A percentile compares a stretch with the other conserved stretches of the same genome.
These are phyloP conservation scores for Girardinichthys multiradiatus DNA, from an alignment of 2,113 vertebrate genomes.

Conservation along the genomic window DNA sequence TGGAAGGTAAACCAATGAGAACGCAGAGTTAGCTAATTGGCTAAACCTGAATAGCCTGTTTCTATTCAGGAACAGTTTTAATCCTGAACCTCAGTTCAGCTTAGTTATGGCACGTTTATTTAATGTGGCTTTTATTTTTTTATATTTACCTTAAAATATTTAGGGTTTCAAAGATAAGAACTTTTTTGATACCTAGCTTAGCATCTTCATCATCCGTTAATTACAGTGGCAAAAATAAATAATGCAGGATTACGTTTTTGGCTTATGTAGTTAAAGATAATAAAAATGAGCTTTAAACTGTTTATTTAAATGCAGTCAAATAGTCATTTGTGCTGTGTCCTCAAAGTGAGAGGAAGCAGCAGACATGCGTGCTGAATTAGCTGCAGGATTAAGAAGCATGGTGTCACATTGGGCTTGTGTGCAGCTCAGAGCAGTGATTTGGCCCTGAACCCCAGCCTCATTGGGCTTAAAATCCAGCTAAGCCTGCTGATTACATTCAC, in stretches of 20 bases:
- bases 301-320: background rate
- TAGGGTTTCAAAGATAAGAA: background rate
- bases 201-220: rapidly evolving
- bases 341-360: background rate
- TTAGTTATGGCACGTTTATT: background rate
- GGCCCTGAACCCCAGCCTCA: constrained; percentile 21
- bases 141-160: background rate
- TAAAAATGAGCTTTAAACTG: background rate
- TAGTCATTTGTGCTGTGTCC: background rate
- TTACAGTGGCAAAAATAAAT: background rate
- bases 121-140: background rate
- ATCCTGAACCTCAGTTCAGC: background rate
- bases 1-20: background rate
- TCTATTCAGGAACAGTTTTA: background rate
- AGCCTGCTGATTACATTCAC: constrained; percentile 32
- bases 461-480: constrained; percentile 42
- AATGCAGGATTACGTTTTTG: background rate
- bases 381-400: constrained; percentile 52
- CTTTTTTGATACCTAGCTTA: background rate
- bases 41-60: background rate
- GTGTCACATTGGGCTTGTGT: constrained; percentile 40
- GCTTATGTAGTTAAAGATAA: background rate
- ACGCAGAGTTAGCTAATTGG: background rate
- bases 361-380: constrained; percentile 10
- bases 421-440: constrained; percentile 33